A percentile compares a stretch with the other conserved stretches of the same genome.
Conservation (phyloP, 1,140 invertebrate genomes). For the Drusus annulatus region DNA sequence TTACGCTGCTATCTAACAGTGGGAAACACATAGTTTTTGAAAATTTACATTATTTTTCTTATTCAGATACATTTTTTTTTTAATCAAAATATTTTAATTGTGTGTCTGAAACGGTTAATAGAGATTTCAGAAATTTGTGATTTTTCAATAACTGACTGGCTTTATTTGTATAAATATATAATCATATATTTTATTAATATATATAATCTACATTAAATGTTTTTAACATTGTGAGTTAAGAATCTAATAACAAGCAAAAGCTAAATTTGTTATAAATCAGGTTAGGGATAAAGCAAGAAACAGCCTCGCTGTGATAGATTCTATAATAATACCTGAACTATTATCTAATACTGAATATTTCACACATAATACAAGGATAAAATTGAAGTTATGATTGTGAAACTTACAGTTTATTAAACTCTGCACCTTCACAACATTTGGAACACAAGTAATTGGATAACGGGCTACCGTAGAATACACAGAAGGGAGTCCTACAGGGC, state of each 20-base stretch:
- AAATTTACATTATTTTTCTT: too few species aligned
- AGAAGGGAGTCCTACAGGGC: constrained; percentile 66
- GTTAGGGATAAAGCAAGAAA: constrained; percentile 10
- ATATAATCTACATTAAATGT: too few species aligned
- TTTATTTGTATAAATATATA: too few species aligned
- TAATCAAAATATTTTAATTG: too few species aligned
- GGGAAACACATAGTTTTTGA: too few species aligned
- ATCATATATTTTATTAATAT: too few species aligned
- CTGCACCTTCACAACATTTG: constrained; percentile 61
- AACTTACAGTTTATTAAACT: constrained; percentile 46
- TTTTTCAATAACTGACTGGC: too few species aligned
- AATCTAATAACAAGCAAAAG: background rate
- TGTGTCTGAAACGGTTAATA: too few species aligned
- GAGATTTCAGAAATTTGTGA: too few species aligned
- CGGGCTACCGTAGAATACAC: constrained; percentile 68
- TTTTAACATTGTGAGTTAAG: background rate
- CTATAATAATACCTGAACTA: background rate
- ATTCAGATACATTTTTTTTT: too few species aligned
- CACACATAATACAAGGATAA: background rate
- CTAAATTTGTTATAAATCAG: background rate
- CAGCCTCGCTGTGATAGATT: background rate
- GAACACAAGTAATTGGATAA: constrained; percentile 67
- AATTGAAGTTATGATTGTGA: background rate
- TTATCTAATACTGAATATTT: constrained; percentile 16
- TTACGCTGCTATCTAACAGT: too few species aligned